Conservation (phyloP, 2,797 vertebrate species). For the Gallirallus australis region DNA sequence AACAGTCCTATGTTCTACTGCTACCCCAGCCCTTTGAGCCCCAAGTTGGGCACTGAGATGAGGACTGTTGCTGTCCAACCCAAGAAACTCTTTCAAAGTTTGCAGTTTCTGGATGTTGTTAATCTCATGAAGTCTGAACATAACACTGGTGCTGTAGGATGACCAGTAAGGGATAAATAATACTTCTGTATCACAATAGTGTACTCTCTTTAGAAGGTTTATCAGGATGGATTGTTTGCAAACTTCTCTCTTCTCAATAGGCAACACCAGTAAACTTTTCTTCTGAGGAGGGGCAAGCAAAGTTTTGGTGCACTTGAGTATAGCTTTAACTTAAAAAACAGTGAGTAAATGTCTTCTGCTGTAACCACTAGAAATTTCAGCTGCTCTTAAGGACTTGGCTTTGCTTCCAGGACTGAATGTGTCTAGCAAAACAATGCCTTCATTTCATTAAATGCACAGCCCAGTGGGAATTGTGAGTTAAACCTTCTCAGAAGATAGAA, state of each 20-base stretch:
- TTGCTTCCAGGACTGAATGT: not conserved
- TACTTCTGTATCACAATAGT: fast-evolving
- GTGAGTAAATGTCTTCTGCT: not conserved
- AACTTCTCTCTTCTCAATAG: not conserved
- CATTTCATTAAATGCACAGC: not conserved
- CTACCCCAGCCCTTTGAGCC: too few species aligned
- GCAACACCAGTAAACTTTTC: not conserved
- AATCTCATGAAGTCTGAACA: not conserved
- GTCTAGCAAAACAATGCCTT: slow-evolving; percentile 21
- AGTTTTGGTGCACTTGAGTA: not conserved
- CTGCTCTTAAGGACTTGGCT: not conserved
- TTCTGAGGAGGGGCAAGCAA: not conserved
- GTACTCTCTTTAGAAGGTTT: not conserved
- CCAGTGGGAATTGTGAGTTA: not conserved
- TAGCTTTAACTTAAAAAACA: not conserved
- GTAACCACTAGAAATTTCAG: not conserved
- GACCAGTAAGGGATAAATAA: not conserved
- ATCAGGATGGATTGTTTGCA: not conserved
- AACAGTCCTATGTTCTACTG: too few species aligned
- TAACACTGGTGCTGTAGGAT: not conserved
- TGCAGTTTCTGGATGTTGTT: not conserved
- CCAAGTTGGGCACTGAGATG: too few species aligned
- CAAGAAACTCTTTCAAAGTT: not conserved
- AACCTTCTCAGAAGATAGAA: slow-evolving; percentile 14
- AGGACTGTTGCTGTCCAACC: not conserved